Conservation (phyloP, 2,888 invertebrate species). For the Malachius bipustulatus region DNA sequence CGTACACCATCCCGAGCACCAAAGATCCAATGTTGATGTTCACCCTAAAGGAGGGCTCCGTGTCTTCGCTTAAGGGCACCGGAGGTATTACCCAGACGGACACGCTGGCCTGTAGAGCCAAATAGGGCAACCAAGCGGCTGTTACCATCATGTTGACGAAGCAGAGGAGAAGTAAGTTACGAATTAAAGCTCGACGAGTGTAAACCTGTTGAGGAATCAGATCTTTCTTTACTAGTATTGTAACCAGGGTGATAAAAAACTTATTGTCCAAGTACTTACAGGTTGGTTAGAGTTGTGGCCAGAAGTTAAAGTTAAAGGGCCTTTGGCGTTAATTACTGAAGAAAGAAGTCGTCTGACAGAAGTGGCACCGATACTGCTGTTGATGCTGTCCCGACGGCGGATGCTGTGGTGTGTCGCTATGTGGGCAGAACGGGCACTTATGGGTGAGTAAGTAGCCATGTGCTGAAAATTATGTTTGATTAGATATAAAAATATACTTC, state of each 20-base stretch:
- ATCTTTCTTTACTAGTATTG: constrained; percentile 28
- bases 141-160: constrained; percentile 50
- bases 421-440: constrained; percentile 44
- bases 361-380: constrained; percentile 63
- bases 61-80: background rate
- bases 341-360: constrained; percentile 65
- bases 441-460: constrained; percentile 46
- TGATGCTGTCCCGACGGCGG: constrained; percentile 54
- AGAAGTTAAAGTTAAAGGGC: constrained; percentile 18
- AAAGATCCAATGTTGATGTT: constrained; percentile 42
- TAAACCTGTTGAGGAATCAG: constrained; percentile 15
- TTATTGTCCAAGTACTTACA: no score
- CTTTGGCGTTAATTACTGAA: constrained; percentile 34
- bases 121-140: constrained; percentile 50
- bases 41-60: constrained; percentile 6
- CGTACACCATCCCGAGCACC: constrained; percentile 49
- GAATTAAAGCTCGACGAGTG: constrained; percentile 37
- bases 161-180: constrained; percentile 44
- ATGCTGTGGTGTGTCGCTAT: constrained; percentile 31
- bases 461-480: no score
- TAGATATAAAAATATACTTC: no score
- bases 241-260: no score
- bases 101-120: constrained; percentile 43
- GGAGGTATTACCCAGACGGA: constrained; percentile 38
- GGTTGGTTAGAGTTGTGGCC: constrained; percentile 15